Percentiles rank a stretch among this genome's conserved stretches.
These are phyloP conservation scores for Amphipoea lucens DNA, from an alignment of 2,888 invertebrate species.

Conservation along the genomic window DNA sequence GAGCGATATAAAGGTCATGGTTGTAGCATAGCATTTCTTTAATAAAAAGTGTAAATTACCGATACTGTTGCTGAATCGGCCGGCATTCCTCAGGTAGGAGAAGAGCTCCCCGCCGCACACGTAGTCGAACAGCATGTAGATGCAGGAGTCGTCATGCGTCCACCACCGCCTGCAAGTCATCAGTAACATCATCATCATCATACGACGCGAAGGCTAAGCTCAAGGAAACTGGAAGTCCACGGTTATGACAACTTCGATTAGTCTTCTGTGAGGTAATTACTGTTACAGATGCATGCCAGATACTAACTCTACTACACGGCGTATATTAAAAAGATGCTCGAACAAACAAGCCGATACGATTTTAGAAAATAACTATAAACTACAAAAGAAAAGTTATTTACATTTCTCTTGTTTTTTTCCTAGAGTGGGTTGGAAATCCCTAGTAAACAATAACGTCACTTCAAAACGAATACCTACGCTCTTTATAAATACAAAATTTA, in stretches of 20 bases:
- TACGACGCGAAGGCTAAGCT: constrained; percentile 27
- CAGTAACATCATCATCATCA: constrained; percentile 45
- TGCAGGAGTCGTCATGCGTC: constrained; percentile 96
- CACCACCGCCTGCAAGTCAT: constrained; percentile 94
- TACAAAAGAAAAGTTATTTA: constrained; percentile 11
- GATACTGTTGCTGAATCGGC: constrained; percentile 96
- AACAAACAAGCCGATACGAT: constrained; percentile 2
- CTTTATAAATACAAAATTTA: constrained; percentile 30
- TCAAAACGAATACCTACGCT: constrained; percentile 1
- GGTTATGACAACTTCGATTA: constrained; percentile 37
- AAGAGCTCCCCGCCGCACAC: constrained; percentile 99
- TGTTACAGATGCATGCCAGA: constrained; percentile 49
- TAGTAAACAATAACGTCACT: constrained; percentile 25
- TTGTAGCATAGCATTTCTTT: neutral
- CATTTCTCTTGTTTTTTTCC: constrained; percentile 21
- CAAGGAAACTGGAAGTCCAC: constrained; percentile 26
- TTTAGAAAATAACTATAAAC: constrained; percentile 11
- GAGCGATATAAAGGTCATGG: neutral
- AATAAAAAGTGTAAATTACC: constrained; percentile 83
- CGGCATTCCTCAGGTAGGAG: constrained; percentile 97
- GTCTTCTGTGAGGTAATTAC: constrained; percentile 49
- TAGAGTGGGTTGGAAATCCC: constrained; percentile 8
- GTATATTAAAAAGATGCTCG: constrained; percentile 5
- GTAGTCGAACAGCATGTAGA: constrained; percentile 99
- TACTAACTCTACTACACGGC: constrained; percentile 22